Percentiles rank a stretch among this genome's conserved stretches.
These are phyloP conservation scores for Cyaniris semiargus DNA, from an alignment of 2,888 invertebrate species.

Conservation along the genomic window DNA sequence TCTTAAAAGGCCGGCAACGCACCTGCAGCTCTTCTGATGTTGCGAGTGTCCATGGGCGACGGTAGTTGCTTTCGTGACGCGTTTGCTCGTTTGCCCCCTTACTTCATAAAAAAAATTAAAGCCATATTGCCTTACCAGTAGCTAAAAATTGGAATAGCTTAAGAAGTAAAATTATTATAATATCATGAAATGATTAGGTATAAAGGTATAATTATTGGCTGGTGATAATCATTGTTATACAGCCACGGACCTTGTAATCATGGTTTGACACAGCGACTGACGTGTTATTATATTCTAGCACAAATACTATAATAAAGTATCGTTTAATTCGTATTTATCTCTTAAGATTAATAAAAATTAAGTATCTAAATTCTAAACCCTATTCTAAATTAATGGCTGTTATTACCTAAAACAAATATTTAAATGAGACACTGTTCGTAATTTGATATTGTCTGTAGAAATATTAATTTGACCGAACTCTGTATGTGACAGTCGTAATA, in stretches of 20 bases:
- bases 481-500: too few species aligned
- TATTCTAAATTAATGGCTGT: too few species aligned
- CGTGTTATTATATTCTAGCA: conserved; percentile 1
- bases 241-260: not conserved
- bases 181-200: not conserved
- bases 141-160: not conserved
- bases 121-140: not conserved
- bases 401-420: too few species aligned
- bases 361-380: not conserved
- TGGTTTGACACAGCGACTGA: not conserved
- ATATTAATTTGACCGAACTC: too few species aligned
- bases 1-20: too few species aligned
- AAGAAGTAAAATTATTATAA: not conserved
- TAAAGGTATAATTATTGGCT: not conserved
- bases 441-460: too few species aligned
- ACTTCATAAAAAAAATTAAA: too few species aligned
- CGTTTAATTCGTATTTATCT: not conserved
- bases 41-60: too few species aligned
- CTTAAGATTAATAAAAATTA: not conserved
- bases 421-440: too few species aligned
- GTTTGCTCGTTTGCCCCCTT: too few species aligned
- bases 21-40: too few species aligned
- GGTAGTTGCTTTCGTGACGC: too few species aligned
- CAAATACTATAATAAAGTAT: not conserved
- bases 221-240: conserved; percentile 3